Base-by-base conservation (phyloP, 2,797 vertebrate species). In the Apodemus agrarius region DNA sequence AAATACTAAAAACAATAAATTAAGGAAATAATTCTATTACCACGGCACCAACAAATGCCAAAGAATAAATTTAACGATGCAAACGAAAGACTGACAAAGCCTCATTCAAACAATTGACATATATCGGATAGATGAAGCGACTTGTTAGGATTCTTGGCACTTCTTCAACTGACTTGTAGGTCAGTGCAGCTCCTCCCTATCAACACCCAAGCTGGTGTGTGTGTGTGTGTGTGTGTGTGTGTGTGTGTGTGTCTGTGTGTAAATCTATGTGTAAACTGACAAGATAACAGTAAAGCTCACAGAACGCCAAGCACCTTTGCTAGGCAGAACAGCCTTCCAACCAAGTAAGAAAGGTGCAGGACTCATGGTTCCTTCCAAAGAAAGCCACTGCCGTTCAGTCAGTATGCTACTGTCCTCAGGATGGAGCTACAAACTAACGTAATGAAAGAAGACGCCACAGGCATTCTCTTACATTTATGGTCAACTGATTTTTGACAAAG, bases 11-110 rank as follows among this genome's bases (percentile, higher is more conserved):
- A 95, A 94, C 72, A 86, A 63, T 49, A 81, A 92, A 74, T 61
- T 63, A 87, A 92, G 67, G 31, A 90, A 82, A 87, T 22, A 75
- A 89, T 74, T 78, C 19, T 12, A 92, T 57, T 72, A 92, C 34
- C 24, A 19, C 29, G 17, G 21, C 40, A 90, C 49, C 63, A 96
- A 90, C 24, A 89, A 81, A 92, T 69, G 37, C 46, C 46, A 40
- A 52, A 14, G 46, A 61, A 89, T 69, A 90, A 81, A 63, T 72
- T 69, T 75, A 80, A 46, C 34, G 76, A 43, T 67, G 63, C 59
- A 79, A 93, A n/a, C 21, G 22, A 5, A 88, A 87, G 67, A 59
- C 24, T 63, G 72, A 12, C 22, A 90, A 13, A 75, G 49, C 2
- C 40, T 43, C 22, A 11, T 37, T 74, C 43, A 43, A 89, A 75